Evolutionary conservation across 2,113 vertebrate genomes (phyloP).

Genomic region (Labeo rohita): DNA sequence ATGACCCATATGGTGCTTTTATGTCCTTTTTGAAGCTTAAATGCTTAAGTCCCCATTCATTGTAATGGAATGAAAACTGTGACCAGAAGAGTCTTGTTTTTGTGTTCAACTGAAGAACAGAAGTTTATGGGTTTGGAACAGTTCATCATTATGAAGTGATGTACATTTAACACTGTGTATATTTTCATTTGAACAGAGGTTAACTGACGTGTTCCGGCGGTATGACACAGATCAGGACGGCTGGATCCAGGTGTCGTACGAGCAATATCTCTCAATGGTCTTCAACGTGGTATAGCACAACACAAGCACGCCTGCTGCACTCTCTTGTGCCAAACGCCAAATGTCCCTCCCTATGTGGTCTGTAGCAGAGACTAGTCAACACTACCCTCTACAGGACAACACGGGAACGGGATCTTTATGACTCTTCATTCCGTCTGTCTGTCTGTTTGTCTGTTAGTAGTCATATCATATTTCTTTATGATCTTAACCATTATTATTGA

Average conservation of each 20-base stretch:
- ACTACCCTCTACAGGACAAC: constrained; percentile 49
- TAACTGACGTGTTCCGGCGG: constrained; percentile 94
- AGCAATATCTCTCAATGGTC: constrained; percentile 98
- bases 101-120: neutral
- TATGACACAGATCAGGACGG: constrained; percentile 97
- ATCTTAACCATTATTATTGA: constrained; percentile 56
- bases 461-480: constrained; percentile 68
- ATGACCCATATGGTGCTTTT: neutral
- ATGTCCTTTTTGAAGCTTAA: neutral
- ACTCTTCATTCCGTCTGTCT: constrained; percentile 55
- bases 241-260: constrained; percentile 98
- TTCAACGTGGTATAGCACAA: constrained; percentile 90
- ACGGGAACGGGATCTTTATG: constrained; percentile 52
- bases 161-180: neutral
- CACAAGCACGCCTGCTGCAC: constrained; percentile 69
- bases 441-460: constrained; percentile 67
- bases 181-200: constrained; percentile 77
- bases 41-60: neutral
- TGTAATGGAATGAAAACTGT: neutral
- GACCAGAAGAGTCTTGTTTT: neutral
- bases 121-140: neutral
- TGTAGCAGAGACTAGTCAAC: constrained; percentile 59
- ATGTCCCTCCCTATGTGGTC: constrained; percentile 61
- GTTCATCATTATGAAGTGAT: neutral
- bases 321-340: constrained; percentile 75